Percentiles rank a stretch among this genome's conserved stretches.
Evolutionary conservation across 2,888 invertebrate species (phyloP).

Genomic region (Drosophila robusta): DNA sequence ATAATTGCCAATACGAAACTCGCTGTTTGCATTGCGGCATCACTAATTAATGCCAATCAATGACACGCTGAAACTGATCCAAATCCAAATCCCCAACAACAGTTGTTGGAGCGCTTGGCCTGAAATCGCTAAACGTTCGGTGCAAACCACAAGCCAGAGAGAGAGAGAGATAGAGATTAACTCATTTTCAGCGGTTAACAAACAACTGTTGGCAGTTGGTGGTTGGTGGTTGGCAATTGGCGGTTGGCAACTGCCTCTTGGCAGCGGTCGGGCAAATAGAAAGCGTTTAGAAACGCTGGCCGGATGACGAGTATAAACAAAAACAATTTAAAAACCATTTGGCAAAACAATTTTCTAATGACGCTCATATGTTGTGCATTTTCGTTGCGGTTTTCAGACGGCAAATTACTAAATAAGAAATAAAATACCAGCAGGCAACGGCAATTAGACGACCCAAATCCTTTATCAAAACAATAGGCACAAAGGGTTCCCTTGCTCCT

Average conservation of each 20-base stretch:
- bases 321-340: conserved; percentile 81
- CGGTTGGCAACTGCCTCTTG: conserved; percentile 15
- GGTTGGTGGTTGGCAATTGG: conserved; percentile 43
- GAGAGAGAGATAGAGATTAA: conserved; percentile 49
- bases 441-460: conserved; percentile 72
- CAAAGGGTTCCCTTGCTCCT: conserved; percentile 42
- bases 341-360: conserved; percentile 82
- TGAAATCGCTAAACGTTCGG: conserved; percentile 57
- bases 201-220: conserved; percentile 59
- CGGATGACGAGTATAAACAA: conserved; percentile 69
- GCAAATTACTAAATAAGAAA: conserved; percentile 48
- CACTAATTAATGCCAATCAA: conserved; percentile 71
- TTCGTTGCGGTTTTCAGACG: conserved; percentile 73
- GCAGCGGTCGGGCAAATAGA: conserved; percentile 44
- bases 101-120: conserved; percentile 66
- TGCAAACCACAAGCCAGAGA: conserved; percentile 55
- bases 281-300: conserved; percentile 61
- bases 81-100: conserved; percentile 34
- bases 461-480: conserved; percentile 75
- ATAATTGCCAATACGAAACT: conserved; percentile 37
- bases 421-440: conserved; percentile 27
- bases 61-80: conserved; percentile 34
- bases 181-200: conserved; percentile 61
- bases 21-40: background rate
- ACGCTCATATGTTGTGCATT: conserved; percentile 75